Percentiles rank a stretch among this genome's conserved stretches.
Conservation (phyloP, 2,113 vertebrate genomes). For the Pyxicephalus adspersus region DNA sequence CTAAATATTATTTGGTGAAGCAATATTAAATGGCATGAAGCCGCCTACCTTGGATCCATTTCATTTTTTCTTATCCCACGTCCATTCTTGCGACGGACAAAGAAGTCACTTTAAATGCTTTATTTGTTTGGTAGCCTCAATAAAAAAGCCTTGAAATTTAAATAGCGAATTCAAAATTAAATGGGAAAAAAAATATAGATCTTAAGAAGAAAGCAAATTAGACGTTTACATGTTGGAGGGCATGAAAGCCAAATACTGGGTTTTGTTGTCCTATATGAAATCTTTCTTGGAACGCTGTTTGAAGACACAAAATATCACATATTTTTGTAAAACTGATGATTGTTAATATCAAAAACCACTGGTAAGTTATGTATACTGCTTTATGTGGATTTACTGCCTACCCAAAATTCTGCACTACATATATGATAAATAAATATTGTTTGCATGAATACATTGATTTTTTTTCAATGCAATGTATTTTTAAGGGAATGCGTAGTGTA, state of each 20-base stretch:
- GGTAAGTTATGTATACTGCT: too few species aligned
- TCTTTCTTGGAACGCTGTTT: neutral
- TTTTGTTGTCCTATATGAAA: slow-evolving; percentile 12
- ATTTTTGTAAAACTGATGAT: too few species aligned
- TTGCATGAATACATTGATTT: too few species aligned
- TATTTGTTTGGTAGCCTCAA: slow-evolving; percentile 41
- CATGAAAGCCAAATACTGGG: neutral
- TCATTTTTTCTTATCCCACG: slow-evolving; percentile 21
- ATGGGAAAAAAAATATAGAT: slow-evolving; percentile 33
- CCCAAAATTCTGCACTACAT: too few species aligned
- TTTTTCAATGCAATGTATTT: too few species aligned
- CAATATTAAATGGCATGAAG: slow-evolving; percentile 37
- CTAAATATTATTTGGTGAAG: slow-evolving; percentile 33
- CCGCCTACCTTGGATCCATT: slow-evolving; percentile 18
- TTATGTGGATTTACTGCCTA: too few species aligned
- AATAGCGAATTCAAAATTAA: slow-evolving; percentile 35
- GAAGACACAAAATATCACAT: too few species aligned
- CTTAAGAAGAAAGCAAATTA: neutral
- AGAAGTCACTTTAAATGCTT: slow-evolving; percentile 53
- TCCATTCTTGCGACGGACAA: slow-evolving; percentile 44
- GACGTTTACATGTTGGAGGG: neutral
- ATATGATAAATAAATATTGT: too few species aligned
- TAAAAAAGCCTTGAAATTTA: slow-evolving; percentile 46
- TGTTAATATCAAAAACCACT: too few species aligned
- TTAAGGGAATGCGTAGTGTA: too few species aligned